phyloP scores from a whole-genome alignment of 1,140 invertebrate species.

The Anthonomus grandis region DNA sequence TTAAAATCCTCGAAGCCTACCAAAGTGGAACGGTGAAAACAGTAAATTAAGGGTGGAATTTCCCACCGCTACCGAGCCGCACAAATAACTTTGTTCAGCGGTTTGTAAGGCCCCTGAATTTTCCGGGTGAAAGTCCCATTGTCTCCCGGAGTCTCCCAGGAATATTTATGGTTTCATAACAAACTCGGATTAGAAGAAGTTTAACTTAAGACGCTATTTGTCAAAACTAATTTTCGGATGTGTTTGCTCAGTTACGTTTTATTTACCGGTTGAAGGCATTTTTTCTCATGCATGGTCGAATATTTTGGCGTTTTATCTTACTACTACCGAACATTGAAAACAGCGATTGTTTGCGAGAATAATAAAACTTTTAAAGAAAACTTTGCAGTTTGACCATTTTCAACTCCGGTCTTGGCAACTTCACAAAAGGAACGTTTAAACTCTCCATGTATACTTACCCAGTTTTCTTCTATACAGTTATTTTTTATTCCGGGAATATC shows the following conservation, averaged over 20 bases:
- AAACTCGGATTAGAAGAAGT: slow-evolving; percentile 22
- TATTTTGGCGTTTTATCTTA: neutral
- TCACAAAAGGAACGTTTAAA: too few relatives aligned
- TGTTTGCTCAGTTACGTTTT: neutral
- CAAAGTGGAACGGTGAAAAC: slow-evolving; percentile 26
- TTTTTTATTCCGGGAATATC: too few relatives aligned
- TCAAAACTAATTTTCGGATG: slow-evolving; percentile 12
- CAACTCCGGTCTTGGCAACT: too few relatives aligned
- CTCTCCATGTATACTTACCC: too few relatives aligned
- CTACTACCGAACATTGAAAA: neutral
- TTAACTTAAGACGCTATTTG: slow-evolving; percentile 8
- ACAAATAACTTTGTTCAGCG: slow-evolving; percentile 30
- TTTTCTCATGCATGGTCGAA: neutral
- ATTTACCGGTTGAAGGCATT: neutral
- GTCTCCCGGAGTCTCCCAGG: slow-evolving; percentile 20
- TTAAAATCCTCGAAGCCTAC: slow-evolving; percentile 27
- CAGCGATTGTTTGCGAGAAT: neutral
- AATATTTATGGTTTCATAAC: slow-evolving; percentile 29
- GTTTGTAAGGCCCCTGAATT: slow-evolving; percentile 24
- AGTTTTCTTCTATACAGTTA: too few relatives aligned
- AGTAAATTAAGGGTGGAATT: slow-evolving; percentile 29
- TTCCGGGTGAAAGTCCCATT: slow-evolving; percentile 23
- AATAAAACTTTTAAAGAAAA: neutral
- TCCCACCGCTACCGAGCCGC: slow-evolving; percentile 18
- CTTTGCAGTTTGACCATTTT: too few relatives aligned